Conservation (phyloP, 2,888 invertebrate genomes). For the Ectropis crepuscularia region DNA sequence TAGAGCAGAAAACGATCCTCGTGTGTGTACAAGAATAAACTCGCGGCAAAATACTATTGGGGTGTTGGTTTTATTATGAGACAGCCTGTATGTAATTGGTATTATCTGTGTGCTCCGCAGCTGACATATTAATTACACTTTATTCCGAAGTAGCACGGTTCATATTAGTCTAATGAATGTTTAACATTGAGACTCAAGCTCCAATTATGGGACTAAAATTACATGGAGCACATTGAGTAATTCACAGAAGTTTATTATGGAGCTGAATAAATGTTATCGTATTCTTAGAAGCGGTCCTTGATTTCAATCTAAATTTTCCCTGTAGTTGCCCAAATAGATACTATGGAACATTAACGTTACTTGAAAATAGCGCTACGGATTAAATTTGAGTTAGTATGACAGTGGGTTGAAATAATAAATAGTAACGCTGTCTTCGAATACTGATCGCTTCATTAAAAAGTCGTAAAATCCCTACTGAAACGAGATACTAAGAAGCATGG, state of each 20-base stretch:
- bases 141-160: slow-evolving; percentile 11
- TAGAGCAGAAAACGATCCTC: slow-evolving; percentile 6
- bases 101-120: slow-evolving; percentile 42
- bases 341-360: neutral
- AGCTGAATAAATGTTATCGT: slow-evolving; percentile 18
- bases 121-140: slow-evolving; percentile 4
- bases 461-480: slow-evolving; percentile 25
- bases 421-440: slow-evolving; percentile 43
- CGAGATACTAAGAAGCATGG: slow-evolving; percentile 28
- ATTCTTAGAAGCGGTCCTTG: slow-evolving; percentile 26
- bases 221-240: slow-evolving; percentile 30
- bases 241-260: slow-evolving; percentile 34
- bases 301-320: slow-evolving; percentile 6
- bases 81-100: slow-evolving; percentile 32
- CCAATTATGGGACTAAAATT: slow-evolving; percentile 21
- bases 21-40: neutral
- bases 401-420: neutral
- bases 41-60: neutral
- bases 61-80: slow-evolving; percentile 16
- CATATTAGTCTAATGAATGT: neutral
- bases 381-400: neutral
- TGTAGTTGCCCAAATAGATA: neutral
- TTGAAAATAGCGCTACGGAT: neutral
- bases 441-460: slow-evolving; percentile 50
- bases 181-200: slow-evolving; percentile 4